Conservation (phyloP, 2,797 vertebrate species). For the Muscicapa comitata region DNA sequence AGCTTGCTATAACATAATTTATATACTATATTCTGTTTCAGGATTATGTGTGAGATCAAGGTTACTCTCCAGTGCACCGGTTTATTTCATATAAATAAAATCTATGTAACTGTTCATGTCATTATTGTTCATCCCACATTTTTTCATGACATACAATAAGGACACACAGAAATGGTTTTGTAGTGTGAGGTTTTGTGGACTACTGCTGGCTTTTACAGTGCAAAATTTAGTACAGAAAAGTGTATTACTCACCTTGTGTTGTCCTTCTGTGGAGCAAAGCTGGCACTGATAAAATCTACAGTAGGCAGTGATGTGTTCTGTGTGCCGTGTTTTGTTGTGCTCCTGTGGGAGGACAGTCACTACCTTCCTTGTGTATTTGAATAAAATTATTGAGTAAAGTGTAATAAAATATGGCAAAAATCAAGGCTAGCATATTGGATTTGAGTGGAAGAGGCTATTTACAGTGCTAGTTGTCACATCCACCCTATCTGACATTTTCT, state of each 20-base stretch:
- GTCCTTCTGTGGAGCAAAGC: not conserved
- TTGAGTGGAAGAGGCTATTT: not conserved
- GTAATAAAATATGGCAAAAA: conserved; percentile 22
- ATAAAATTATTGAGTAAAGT: conserved; percentile 7
- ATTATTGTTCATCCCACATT: not conserved
- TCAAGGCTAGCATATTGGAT: conserved; percentile 7
- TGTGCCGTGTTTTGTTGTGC: not conserved
- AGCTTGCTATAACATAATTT: not conserved
- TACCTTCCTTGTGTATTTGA: not conserved
- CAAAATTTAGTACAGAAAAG: not conserved
- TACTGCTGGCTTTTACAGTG: not conserved
- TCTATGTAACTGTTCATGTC: not conserved
- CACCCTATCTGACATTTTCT: not conserved
- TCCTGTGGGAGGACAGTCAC: not conserved
- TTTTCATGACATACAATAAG: not conserved
- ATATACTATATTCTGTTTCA: conserved; percentile 44
- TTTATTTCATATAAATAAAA: not conserved
- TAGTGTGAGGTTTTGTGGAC: not conserved
- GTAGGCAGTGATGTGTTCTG: not conserved
- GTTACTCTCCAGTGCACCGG: not conserved
- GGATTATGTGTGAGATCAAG: not conserved
- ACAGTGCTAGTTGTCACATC: not conserved
- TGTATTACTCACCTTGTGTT: not conserved
- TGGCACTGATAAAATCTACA: not conserved
- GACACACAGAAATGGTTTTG: not conserved